Conservation (phyloP, 2,113 vertebrate species). For the Urocitellus parryii region DNA sequence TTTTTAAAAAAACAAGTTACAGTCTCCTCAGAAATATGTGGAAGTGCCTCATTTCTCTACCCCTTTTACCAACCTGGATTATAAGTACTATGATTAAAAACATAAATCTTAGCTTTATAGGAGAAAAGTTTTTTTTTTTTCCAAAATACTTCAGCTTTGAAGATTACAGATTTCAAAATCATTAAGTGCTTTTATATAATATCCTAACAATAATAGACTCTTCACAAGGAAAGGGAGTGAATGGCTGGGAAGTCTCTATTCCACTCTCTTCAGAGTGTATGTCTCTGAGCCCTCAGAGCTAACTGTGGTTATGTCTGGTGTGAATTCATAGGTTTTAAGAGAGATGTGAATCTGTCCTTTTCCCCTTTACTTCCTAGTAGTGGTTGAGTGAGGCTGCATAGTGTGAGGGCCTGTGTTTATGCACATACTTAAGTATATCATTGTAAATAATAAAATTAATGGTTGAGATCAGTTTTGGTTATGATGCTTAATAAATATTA, state of each 20-base stretch:
- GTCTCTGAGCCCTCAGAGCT: not conserved
- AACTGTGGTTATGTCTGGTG: not conserved
- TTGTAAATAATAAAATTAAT: not conserved
- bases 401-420: not conserved
- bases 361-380: not conserved
- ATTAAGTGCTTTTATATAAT: not conserved
- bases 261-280: too few species aligned
- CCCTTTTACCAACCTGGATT: not conserved
- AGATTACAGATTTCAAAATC: not conserved
- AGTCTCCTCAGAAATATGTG: not conserved
- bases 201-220: not conserved
- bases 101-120: not conserved
- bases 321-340: not conserved
- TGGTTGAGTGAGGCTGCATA: not conserved
- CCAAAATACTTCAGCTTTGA: not conserved
- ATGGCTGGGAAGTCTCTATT: not conserved
- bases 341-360: not conserved
- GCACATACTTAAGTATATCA: not conserved
- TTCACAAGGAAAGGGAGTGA: not conserved
- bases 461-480: not conserved
- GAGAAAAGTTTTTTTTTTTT: not conserved
- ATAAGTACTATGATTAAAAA: not conserved
- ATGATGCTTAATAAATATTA: not conserved
- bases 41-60: not conserved
- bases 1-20: not conserved